phyloP scores from a whole-genome alignment of 1,140 invertebrate species.

The Cardiocondyla obscurior region DNA sequence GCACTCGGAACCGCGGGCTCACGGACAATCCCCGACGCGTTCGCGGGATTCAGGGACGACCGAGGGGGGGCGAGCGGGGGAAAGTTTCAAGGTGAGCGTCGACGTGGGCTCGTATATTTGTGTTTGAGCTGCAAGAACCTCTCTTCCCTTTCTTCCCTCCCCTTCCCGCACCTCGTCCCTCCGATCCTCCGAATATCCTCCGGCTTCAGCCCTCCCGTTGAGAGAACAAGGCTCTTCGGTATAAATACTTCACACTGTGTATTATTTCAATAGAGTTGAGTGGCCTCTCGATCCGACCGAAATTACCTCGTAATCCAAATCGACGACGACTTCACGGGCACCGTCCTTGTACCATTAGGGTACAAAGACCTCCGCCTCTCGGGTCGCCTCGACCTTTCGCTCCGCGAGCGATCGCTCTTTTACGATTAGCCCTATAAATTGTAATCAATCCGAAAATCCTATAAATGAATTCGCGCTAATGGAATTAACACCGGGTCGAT shows the following conservation, averaged over 20 bases:
- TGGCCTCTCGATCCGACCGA: slow-evolving; percentile 61
- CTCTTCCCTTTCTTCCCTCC: slow-evolving; percentile 66
- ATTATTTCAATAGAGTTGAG: slow-evolving; percentile 71
- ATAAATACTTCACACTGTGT: slow-evolving; percentile 72
- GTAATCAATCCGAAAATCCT: slow-evolving; percentile 1
- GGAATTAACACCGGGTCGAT: neutral
- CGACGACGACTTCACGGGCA: slow-evolving; percentile 14
- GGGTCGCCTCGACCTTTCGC: neutral
- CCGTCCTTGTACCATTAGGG: slow-evolving; percentile 42
- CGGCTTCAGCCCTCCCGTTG: slow-evolving; percentile 16
- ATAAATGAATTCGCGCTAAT: slow-evolving; percentile 28
- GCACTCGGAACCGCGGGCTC: neutral
- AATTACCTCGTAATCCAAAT: slow-evolving; percentile 44
- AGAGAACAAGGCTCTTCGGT: slow-evolving; percentile 60
- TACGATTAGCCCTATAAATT: neutral
- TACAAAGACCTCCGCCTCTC: slow-evolving; percentile 40
- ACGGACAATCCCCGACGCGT: slow-evolving; percentile 37
- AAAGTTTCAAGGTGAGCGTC: slow-evolving; percentile 56
- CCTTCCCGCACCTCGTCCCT: slow-evolving; percentile 27
- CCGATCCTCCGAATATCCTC: slow-evolving; percentile 5
- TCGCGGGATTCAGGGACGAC: slow-evolving; percentile 33
- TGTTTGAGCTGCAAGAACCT: slow-evolving; percentile 60
- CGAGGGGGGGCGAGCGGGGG: slow-evolving; percentile 19
- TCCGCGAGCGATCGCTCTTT: slow-evolving; percentile 8
- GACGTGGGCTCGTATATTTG: slow-evolving; percentile 63